Conservation (phyloP, 2,113 vertebrate genomes). For the Archocentrus centrarchus region DNA sequence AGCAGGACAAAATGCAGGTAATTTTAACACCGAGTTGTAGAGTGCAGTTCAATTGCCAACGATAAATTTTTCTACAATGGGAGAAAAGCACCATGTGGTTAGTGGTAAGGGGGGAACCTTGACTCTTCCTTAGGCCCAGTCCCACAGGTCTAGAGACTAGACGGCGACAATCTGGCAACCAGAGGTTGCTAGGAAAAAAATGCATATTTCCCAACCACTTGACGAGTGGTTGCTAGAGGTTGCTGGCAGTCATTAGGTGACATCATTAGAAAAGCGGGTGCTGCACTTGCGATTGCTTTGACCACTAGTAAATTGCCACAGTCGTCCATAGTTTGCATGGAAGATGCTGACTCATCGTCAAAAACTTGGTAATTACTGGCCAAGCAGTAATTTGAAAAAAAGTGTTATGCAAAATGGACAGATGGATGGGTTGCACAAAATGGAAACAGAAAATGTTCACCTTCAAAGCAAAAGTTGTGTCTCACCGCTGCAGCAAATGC, state of each 20-base stretch:
- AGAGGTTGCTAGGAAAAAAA: neutral
- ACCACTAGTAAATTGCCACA: too few relatives aligned
- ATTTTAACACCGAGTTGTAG: neutral
- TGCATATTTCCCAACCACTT: neutral
- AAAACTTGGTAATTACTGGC: too few relatives aligned
- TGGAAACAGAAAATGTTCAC: too few relatives aligned
- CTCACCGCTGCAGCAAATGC: too few relatives aligned
- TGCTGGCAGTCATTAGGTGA: neutral
- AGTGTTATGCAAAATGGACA: too few relatives aligned
- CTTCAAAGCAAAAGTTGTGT: too few relatives aligned
- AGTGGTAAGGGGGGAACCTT: neutral
- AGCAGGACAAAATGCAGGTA: slow-evolving; percentile 1
- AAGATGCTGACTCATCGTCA: too few relatives aligned
- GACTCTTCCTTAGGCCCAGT: neutral
- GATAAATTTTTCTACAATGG: slow-evolving; percentile 7
- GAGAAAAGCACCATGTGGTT: neutral
- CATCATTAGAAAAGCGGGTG: too few relatives aligned
- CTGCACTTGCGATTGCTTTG: too few relatives aligned
- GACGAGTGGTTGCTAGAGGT: neutral
- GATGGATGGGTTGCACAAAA: too few relatives aligned
- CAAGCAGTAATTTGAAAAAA: too few relatives aligned
- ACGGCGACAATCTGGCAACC: neutral
- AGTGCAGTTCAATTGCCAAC: neutral
- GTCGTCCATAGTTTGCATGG: too few relatives aligned
- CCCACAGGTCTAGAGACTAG: neutral